These are phyloP conservation scores for Nannospalax galili DNA, from an alignment of 2,113 vertebrate genomes.

Conservation along the genomic window DNA sequence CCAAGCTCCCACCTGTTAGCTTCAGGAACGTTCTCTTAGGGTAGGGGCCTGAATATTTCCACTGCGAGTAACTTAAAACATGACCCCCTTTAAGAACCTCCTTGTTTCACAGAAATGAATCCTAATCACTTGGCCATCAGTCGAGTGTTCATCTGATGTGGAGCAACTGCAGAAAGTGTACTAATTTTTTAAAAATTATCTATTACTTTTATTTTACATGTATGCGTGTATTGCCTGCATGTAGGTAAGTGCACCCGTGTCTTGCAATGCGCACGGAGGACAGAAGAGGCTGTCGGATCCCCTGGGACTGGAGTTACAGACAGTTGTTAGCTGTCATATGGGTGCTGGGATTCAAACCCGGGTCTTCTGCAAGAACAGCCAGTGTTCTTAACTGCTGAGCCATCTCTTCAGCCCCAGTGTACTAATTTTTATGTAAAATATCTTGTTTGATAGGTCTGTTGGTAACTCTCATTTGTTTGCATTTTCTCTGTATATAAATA, in stretches of 20 bases:
- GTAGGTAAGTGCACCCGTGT: no score
- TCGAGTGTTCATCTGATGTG: constrained; percentile 8
- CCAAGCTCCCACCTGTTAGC: not conserved
- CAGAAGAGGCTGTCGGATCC: no score
- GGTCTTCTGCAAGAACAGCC: no score
- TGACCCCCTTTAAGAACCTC: not conserved
- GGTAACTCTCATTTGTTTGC: constrained; percentile 21
- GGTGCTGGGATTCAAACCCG: no score
- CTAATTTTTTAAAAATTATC: no score
- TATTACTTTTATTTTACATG: no score
- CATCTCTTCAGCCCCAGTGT: no score
- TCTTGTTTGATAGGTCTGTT: constrained; percentile 11
- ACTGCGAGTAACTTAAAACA: not conserved
- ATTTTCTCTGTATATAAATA: not conserved
- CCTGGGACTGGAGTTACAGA: no score
- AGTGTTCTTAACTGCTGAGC: no score
- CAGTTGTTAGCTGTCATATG: no score
- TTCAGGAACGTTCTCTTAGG: not conserved
- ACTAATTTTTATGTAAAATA: constrained; percentile 43
- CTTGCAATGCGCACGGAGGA: no score
- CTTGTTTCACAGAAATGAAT: constrained; percentile 38
- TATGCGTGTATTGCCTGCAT: no score
- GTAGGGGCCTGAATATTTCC: not conserved
- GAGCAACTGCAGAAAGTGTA: not conserved
- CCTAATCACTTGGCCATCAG: constrained; percentile 3